Evolutionary conservation across 2,797 vertebrate species (phyloP).

Genomic region (Petrocephalus sullivani): DNA sequence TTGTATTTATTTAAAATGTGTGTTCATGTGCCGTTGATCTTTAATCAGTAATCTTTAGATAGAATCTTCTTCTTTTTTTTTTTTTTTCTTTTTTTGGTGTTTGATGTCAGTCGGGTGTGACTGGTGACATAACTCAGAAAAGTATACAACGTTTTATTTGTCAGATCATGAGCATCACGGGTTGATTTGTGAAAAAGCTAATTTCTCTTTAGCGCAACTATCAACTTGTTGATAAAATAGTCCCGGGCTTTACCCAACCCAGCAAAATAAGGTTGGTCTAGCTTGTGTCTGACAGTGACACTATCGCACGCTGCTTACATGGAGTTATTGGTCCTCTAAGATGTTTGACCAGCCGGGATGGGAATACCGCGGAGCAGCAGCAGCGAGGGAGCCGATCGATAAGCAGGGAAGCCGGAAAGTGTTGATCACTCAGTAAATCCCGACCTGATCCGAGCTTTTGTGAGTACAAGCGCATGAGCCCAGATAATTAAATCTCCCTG

Average conservation of each 20-base stretch:
- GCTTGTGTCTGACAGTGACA: neutral
- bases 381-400: constrained; percentile 51
- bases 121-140: constrained; percentile 53
- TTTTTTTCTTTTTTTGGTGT: constrained; percentile 11
- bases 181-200: constrained; percentile 47
- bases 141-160: constrained; percentile 62
- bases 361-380: constrained; percentile 25
- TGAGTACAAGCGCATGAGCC: constrained; percentile 49
- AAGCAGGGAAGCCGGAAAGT: constrained; percentile 41
- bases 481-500: constrained; percentile 55
- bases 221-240: constrained; percentile 27
- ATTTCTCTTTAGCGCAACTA: constrained; percentile 44
- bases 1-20: constrained; percentile 31
- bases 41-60: constrained; percentile 49
- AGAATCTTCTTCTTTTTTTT: constrained; percentile 24
- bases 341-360: neutral
- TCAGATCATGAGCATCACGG: constrained; percentile 59
- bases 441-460: constrained; percentile 54
- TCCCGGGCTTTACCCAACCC: neutral
- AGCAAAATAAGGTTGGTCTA: neutral
- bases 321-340: neutral
- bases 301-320: neutral
- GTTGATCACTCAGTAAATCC: constrained; percentile 57
- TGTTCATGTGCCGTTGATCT: constrained; percentile 23
- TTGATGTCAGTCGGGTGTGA: constrained; percentile 53